Base-by-base conservation (phyloP, 1,140 invertebrate genomes). In the Drosophila kepulauana region DNA sequence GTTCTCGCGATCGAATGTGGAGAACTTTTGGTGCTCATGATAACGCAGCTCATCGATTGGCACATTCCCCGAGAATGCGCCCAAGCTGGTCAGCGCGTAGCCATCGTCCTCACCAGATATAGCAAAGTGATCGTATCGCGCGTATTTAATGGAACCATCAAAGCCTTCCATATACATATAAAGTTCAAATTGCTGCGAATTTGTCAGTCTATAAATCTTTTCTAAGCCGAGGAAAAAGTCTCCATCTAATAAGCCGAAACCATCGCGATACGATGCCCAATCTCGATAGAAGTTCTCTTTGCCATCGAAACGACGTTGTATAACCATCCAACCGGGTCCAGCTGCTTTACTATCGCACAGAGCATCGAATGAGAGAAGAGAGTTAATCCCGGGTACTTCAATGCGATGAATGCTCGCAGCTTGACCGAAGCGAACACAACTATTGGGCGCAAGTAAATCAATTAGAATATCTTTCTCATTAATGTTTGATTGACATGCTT, bases 201-300 rank as follows among this genome's bases (percentile, higher is more conserved):
- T 43, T 3, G 57, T 59, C 11, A 59, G 8, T 0, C 38, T 38
- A 11, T 59, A 16, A 6, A 59, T 43, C 16, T 59, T 59, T 8
- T 59, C 41, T 10, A 59, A 10, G 15, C 57, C 57, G 3, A 59
- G 5, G 3, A 59, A 59, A 15, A 59, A 59, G 4, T 59, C 41
- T 8, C 57, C 57, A 43, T 45, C 8, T 3, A 59, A 25, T 2
- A 7, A 11, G 1, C 57, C 57, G n/a, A 59, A 59, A 1, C 57
- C 57, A 11, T 59, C n/a, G 2, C 41, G 35, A 28, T 59, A 59
- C 0, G 6, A 3, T 5, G 30, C 3, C 57, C 57, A 59, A 10
- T 10, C 15, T 4, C 41, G 25, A 28, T 45, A 11, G 20, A 59
- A 59, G 5, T 28, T 45, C 30, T 59, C 35, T 3, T 45, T 28